Evolutionary conservation across 2,797 vertebrate species (phyloP).

Genomic region (Chelon auratus): DNA sequence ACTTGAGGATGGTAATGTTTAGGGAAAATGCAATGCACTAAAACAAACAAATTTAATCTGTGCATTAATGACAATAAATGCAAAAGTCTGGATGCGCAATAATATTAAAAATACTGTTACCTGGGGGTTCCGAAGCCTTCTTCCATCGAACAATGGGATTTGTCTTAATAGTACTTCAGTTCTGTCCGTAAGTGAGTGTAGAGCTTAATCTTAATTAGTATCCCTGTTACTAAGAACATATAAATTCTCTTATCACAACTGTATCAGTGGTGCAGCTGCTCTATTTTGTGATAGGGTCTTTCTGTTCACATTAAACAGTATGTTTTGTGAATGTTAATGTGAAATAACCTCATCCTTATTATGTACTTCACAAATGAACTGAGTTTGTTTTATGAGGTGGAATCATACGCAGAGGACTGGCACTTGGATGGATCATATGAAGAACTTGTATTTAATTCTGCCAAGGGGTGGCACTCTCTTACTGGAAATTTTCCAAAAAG

Average conservation of each 20-base stretch:
- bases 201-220: neutral
- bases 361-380: neutral
- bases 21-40: too few relatives aligned
- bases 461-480: slow-evolving; percentile 67
- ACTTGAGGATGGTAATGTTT: neutral
- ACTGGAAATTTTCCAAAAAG: slow-evolving; percentile 16
- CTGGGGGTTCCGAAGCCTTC: neutral
- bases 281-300: neutral
- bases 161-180: too few relatives aligned
- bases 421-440: neutral
- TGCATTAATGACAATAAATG: neutral
- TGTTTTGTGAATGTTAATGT: neutral
- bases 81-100: neutral
- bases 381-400: neutral
- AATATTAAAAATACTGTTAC: neutral
- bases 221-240: neutral
- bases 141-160: neutral
- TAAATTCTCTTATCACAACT: neutral
- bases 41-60: neutral
- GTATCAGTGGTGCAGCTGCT: neutral
- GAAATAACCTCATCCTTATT: neutral
- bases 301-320: neutral
- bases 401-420: neutral
- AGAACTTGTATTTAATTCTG: slow-evolving; percentile 6
- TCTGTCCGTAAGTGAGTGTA: neutral